Evolutionary conservation across 2,888 invertebrate species (phyloP).

Genomic region (Euplexia lucipara): DNA sequence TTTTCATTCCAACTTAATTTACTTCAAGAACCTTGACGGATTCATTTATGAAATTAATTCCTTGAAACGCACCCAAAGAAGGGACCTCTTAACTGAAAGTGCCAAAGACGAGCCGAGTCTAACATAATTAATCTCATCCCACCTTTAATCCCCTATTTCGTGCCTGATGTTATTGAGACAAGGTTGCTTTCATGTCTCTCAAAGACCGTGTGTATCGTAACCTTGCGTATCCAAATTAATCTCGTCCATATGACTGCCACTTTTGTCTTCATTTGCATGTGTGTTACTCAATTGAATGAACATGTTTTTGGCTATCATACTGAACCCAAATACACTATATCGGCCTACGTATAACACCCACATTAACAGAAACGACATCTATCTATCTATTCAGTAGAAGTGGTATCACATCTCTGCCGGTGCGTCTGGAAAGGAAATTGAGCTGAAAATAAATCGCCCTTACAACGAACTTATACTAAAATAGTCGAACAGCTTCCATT

Average conservation of each 20-base stretch:
- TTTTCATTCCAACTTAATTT: slow-evolving; percentile 74
- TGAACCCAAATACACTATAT: slow-evolving; percentile 52
- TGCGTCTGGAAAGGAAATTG: slow-evolving; percentile 85
- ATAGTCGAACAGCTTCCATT: slow-evolving; percentile 86
- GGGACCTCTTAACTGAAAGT: slow-evolving; percentile 72
- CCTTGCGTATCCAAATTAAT: slow-evolving; percentile 44
- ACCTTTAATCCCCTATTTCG: slow-evolving; percentile 75
- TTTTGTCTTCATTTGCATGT: slow-evolving; percentile 62
- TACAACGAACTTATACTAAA: slow-evolving; percentile 86
- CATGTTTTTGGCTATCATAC: slow-evolving; percentile 53
- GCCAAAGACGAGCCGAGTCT: slow-evolving; percentile 71
- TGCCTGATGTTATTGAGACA: slow-evolving; percentile 68
- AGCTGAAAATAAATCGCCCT: slow-evolving; percentile 89
- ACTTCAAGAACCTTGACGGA: slow-evolving; percentile 75
- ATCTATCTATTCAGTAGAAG: slow-evolving; percentile 70
- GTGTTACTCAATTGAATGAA: slow-evolving; percentile 65
- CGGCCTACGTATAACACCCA: slow-evolving; percentile 63
- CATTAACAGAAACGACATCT: slow-evolving; percentile 66
- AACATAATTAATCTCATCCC: slow-evolving; percentile 80
- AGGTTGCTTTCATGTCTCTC: slow-evolving; percentile 55
- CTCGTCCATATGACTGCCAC: slow-evolving; percentile 39
- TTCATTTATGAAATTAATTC: slow-evolving; percentile 80
- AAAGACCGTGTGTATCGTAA: slow-evolving; percentile 39
- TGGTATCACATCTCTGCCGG: slow-evolving; percentile 70
- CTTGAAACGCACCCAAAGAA: slow-evolving; percentile 68